Percentiles rank a stretch among this genome's conserved stretches.
Evolutionary conservation across 2,797 vertebrate species (phyloP).

Genomic region (Tragopan temminckii): DNA sequence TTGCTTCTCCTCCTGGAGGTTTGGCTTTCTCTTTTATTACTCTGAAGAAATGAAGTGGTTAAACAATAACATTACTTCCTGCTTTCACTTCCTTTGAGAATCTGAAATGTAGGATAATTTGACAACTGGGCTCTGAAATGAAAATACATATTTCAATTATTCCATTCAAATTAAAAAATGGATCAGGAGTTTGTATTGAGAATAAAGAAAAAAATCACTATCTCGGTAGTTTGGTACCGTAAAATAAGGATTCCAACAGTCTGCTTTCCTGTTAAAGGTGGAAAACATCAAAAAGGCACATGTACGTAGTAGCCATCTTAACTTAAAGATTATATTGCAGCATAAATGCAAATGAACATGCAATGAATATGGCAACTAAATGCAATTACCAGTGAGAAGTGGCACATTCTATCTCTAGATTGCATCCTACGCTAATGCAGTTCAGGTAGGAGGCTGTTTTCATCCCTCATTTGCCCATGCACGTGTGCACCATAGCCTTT

Average conservation of each 20-base stretch:
- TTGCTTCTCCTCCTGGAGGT: constrained; percentile 82
- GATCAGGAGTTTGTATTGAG: not conserved
- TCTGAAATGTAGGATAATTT: not conserved
- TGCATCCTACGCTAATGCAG: not conserved
- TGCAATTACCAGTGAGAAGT: not conserved
- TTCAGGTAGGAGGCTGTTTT: not conserved
- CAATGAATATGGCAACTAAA: not conserved
- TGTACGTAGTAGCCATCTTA: not conserved
- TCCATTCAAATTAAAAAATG: not conserved
- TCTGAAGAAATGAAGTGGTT: constrained; percentile 69
- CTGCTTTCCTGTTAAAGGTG: not conserved
- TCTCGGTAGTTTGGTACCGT: not conserved
- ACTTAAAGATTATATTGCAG: not conserved
- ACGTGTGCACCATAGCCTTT: not conserved
- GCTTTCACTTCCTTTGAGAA: not conserved
- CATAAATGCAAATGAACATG: not conserved
- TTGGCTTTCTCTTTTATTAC: constrained; percentile 89
- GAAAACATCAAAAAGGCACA: not conserved
- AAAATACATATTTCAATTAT: not conserved
- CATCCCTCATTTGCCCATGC: not conserved
- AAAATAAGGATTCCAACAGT: not conserved
- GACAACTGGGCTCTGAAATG: not conserved
- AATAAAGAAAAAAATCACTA: not conserved
- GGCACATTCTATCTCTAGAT: not conserved
- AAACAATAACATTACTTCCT: not conserved